Percentiles rank a stretch among this genome's conserved stretches.
These are phyloP conservation scores for Synanthedon andrenaeformis DNA, from an alignment of 2,888 invertebrate genomes.

Conservation along the genomic window DNA sequence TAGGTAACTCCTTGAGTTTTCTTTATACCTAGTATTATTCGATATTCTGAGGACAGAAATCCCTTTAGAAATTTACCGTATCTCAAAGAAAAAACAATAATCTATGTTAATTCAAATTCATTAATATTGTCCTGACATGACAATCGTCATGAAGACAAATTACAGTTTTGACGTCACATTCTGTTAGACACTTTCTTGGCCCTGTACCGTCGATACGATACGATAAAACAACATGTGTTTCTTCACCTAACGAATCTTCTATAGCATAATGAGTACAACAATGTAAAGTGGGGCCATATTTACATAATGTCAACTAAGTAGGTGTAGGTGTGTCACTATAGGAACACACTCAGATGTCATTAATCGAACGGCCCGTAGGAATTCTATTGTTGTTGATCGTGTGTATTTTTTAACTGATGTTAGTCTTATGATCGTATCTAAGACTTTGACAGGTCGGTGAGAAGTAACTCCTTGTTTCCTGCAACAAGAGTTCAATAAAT, in stretches of 20 bases:
- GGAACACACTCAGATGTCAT: constrained; percentile 44
- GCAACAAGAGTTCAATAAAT: background rate
- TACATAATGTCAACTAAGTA: constrained; percentile 63
- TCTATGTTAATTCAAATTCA: no score
- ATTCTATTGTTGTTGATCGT: constrained; percentile 52
- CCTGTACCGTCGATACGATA: constrained; percentile 23
- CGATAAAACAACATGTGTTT: constrained; percentile 70
- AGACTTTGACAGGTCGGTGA: constrained; percentile 31
- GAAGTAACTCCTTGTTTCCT: constrained; percentile 16
- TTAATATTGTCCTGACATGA: no score
- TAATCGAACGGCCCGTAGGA: constrained; percentile 57
- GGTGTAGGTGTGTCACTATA: constrained; percentile 13
- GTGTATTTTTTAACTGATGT: constrained; percentile 50
- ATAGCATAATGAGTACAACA: constrained; percentile 65
- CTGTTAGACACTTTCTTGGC: constrained; percentile 23
- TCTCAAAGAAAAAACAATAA: no score
- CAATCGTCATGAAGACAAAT: no score
- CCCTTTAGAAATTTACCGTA: no score
- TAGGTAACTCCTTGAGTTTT: no score
- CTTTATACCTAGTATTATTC: no score
- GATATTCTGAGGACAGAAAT: no score
- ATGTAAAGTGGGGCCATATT: constrained; percentile 65
- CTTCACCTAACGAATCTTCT: constrained; percentile 70
- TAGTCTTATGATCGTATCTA: constrained; percentile 24
- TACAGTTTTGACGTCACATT: no score